phyloP scores from a whole-genome alignment of 2,797 vertebrate genomes.

The Sebastes steindachneri region DNA sequence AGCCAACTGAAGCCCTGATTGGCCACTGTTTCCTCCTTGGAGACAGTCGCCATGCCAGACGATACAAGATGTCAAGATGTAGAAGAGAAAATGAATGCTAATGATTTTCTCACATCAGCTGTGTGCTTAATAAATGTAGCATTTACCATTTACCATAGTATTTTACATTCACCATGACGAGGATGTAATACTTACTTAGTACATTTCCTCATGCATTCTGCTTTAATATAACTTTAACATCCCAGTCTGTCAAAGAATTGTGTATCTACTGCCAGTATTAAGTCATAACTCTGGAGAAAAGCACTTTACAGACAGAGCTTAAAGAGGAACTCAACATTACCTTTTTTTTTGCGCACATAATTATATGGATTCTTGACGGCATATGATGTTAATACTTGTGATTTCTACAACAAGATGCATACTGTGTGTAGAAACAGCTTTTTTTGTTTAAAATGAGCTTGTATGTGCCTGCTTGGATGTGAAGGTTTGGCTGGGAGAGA shows the following conservation, averaged over 20 bases:
- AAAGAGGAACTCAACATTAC: no score
- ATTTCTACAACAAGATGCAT: neutral
- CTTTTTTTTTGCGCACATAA: neutral
- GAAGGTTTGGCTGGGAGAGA: neutral
- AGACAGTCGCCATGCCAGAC: conserved; percentile 28
- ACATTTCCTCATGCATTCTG: neutral
- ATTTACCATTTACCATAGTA: neutral
- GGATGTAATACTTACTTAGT: neutral
- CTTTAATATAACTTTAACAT: neutral
- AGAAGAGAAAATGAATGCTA: neutral
- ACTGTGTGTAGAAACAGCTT: neutral
- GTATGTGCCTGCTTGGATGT: neutral
- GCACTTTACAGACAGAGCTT: no score
- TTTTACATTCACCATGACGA: neutral
- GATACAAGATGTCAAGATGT: conserved; percentile 4
- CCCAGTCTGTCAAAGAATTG: neutral
- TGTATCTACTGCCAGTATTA: neutral
- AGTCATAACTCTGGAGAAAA: neutral
- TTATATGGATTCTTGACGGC: neutral
- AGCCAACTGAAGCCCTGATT: conserved; percentile 26
- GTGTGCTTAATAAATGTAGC: neutral
- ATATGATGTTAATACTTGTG: neutral
- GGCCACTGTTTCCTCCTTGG: conserved; percentile 16
- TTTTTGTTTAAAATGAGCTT: neutral
- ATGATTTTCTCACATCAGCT: neutral